Percentiles rank a stretch among this genome's conserved stretches.
Conservation (phyloP, 2,113 vertebrate species). For the Microtus ochrogaster region DNA sequence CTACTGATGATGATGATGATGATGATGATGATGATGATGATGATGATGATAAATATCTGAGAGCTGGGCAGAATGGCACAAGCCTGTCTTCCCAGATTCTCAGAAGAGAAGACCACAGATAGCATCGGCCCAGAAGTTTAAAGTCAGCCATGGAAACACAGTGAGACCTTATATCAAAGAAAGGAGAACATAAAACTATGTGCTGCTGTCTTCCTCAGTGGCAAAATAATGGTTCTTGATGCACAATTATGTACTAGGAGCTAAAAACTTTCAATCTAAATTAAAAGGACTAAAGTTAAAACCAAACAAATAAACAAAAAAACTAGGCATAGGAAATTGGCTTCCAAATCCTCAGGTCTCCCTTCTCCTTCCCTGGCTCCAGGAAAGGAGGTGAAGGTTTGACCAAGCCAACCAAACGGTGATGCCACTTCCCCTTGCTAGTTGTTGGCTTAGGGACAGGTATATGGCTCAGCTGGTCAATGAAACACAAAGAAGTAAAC, state of each 20-base stretch:
- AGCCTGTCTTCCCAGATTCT: not conserved
- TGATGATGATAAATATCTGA: no score
- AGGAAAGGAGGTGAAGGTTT: not conserved
- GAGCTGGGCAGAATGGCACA: no score
- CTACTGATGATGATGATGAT: no score
- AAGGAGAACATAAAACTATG: not conserved
- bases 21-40: no score
- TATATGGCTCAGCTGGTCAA: not conserved
- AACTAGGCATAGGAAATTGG: not conserved
- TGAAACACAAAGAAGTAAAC: not conserved
- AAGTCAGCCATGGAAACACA: not conserved
- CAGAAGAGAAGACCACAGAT: not conserved
- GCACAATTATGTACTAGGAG: not conserved
- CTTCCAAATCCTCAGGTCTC: not conserved
- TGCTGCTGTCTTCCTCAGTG: not conserved
- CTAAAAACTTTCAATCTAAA: conserved; percentile 8
- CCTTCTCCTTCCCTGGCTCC: not conserved
- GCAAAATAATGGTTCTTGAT: not conserved
- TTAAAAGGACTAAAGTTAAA: conserved; percentile 1
- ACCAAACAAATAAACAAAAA: not conserved
- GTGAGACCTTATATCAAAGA: not conserved
- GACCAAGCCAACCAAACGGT: not conserved
- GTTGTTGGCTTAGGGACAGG: not conserved
- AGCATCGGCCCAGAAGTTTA: not conserved
- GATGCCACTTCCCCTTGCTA: not conserved